Evolutionary conservation across 2,797 vertebrate genomes (phyloP).

Genomic region (Urosaurus nigricauda): DNA sequence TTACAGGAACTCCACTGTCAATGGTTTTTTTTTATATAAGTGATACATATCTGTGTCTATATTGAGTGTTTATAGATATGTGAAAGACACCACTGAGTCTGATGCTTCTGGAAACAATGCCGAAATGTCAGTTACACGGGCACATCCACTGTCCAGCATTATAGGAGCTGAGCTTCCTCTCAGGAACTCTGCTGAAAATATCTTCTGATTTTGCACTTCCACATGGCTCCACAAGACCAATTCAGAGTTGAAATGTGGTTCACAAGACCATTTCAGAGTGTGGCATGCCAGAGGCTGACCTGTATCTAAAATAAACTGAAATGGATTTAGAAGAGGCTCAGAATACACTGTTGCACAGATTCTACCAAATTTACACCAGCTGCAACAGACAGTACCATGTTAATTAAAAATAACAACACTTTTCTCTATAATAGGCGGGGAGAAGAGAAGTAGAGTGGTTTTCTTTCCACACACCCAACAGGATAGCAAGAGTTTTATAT

Average conservation of each 20-base stretch:
- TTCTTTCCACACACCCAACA: neutral
- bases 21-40: no score
- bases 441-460: conserved; percentile 1
- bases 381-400: neutral
- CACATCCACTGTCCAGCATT: neutral
- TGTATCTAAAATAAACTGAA: neutral
- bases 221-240: neutral
- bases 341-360: neutral
- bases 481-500: conserved; percentile 13
- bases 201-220: neutral
- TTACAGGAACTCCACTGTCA: no score
- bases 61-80: neutral
- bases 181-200: neutral
- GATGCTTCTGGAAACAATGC: neutral
- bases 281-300: no score
- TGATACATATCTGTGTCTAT: neutral
- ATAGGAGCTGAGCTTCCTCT: neutral
- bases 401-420: neutral
- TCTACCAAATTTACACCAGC: neutral
- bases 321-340: no score
- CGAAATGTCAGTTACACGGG: neutral
- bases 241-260: neutral
- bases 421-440: neutral
- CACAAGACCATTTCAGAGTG: neutral
- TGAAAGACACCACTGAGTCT: neutral